Conservation (phyloP, 2,797 vertebrate genomes). For the Heteromormyrus szaboi region DNA sequence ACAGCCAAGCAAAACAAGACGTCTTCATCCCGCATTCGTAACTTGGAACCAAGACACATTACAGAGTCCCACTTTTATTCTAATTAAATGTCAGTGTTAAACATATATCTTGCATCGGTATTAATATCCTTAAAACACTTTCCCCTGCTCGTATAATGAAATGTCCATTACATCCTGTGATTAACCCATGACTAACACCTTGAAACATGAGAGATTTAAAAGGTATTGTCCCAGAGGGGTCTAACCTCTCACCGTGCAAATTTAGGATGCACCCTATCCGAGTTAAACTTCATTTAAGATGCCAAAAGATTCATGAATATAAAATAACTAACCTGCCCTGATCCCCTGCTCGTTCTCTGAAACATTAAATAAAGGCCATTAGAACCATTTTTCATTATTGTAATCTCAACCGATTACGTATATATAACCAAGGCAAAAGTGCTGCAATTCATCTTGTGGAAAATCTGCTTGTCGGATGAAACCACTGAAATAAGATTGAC, state of each 20-base stretch:
- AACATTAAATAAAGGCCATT: conserved; percentile 17
- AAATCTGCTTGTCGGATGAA: conserved; percentile 5
- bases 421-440: conserved; percentile 12
- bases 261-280: conserved; percentile 3
- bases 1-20: neutral
- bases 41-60: neutral
- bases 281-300: conserved; percentile 14
- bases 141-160: neutral
- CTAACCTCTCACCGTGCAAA: neutral
- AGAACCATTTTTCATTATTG: conserved; percentile 7
- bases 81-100: conserved; percentile 6
- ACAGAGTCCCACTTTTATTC: neutral
- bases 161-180: neutral
- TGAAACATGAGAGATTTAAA: neutral
- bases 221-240: neutral
- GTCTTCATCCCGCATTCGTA: conserved; percentile 12
- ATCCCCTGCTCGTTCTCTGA: conserved; percentile 13
- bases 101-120: neutral
- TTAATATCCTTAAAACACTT: conserved; percentile 3
- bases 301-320: conserved; percentile 14
- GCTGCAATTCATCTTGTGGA: conserved; percentile 14
- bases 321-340: conserved; percentile 15
- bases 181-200: conserved; percentile 5
- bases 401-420: conserved; percentile 16
- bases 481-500: neutral